These are phyloP conservation scores for Lerista edwardsae DNA, from an alignment of 2,797 vertebrate species.

Conservation along the genomic window DNA sequence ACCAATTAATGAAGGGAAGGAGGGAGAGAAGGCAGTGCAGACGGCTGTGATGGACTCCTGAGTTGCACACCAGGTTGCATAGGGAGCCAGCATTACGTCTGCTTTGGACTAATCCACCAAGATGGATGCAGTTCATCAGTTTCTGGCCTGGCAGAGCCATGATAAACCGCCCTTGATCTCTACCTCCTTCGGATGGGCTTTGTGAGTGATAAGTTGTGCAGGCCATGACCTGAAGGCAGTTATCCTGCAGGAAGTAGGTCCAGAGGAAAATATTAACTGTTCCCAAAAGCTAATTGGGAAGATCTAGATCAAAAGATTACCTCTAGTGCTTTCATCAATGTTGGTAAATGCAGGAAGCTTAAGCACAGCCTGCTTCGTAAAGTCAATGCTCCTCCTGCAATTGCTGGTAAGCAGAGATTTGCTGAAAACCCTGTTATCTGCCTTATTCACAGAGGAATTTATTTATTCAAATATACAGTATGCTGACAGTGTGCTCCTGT, in stretches of 20 bases:
- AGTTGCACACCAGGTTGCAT: not conserved
- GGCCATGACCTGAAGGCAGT: not conserved
- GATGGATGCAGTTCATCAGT: not conserved
- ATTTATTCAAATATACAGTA: constrained; percentile 25
- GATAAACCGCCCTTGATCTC: not conserved
- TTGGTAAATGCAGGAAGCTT: constrained; percentile 32
- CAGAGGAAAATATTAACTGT: not conserved
- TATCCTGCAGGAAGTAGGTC: not conserved
- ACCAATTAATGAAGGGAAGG: not conserved
- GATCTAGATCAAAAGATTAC: constrained; percentile 18
- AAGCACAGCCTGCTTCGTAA: constrained; percentile 45
- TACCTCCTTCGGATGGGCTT: not conserved
- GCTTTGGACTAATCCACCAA: not conserved
- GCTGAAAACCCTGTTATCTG: constrained; percentile 17
- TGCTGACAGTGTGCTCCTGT: constrained; percentile 53
- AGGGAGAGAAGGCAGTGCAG: not conserved
- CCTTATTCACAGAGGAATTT: constrained; percentile 2
- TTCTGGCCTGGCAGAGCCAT: not conserved
- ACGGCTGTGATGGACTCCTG: not conserved
- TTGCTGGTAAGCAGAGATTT: not conserved
- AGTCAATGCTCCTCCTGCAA: constrained; percentile 23
- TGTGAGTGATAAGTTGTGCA: not conserved
- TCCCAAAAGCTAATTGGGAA: constrained; percentile 9
- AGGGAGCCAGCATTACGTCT: not conserved
- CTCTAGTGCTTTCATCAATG: not conserved